phyloP scores from a whole-genome alignment of 2,113 vertebrate species.

The Labrus mixtus region DNA sequence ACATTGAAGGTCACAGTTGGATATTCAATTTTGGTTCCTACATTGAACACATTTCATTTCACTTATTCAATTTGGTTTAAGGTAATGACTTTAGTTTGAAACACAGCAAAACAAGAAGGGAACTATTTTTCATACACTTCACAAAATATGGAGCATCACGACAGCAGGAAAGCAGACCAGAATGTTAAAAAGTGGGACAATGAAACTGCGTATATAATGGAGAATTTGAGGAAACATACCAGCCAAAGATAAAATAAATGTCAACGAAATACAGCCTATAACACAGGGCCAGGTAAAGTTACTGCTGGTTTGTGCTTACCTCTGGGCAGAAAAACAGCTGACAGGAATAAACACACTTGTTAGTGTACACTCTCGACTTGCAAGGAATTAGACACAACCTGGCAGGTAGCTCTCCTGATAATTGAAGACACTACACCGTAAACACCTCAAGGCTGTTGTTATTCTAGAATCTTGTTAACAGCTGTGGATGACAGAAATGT shows the following conservation, averaged over 20 bases:
- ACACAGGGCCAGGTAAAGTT: slow-evolving; percentile 51
- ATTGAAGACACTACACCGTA: slow-evolving; percentile 78
- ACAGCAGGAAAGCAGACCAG: slow-evolving; percentile 4
- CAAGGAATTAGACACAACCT: slow-evolving; percentile 77
- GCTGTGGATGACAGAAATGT: slow-evolving; percentile 74
- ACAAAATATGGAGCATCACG: slow-evolving; percentile 26
- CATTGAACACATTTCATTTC: not conserved
- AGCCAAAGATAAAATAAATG: slow-evolving; percentile 43
- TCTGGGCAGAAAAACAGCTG: slow-evolving; percentile 62
- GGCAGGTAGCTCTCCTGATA: slow-evolving; percentile 78
- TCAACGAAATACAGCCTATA: slow-evolving; percentile 64
- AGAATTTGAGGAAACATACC: slow-evolving; percentile 16
- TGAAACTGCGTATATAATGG: slow-evolving; percentile 7
- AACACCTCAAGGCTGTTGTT: slow-evolving; percentile 81
- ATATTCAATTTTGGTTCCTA: not conserved
- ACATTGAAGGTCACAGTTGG: slow-evolving; percentile 18
- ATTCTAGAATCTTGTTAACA: slow-evolving; percentile 76
- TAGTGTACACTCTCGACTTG: slow-evolving; percentile 73
- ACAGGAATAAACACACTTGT: slow-evolving; percentile 75
- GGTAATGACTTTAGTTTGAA: slow-evolving; percentile 36
- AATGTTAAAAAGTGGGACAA: slow-evolving; percentile 32
- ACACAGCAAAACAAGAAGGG: not conserved
- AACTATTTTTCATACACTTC: slow-evolving; percentile 20
- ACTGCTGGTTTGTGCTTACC: slow-evolving; percentile 51
- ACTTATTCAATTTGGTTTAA: slow-evolving; percentile 6